Evolutionary conservation across 2,113 vertebrate species (phyloP).

Genomic region (Arothron firmamentum): DNA sequence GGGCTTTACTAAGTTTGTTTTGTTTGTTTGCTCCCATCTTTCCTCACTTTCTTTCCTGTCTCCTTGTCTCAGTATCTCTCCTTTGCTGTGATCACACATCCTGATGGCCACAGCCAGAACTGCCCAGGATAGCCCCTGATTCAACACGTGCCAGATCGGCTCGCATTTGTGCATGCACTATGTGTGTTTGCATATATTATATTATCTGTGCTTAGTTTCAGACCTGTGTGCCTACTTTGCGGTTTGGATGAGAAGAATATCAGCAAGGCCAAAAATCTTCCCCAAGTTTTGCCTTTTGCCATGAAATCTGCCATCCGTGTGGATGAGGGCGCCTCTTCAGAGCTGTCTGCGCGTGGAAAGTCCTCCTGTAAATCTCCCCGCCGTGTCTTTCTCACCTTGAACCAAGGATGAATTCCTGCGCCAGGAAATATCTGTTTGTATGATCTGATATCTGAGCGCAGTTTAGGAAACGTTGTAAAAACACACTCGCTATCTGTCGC

Average conservation of each 20-base stretch:
- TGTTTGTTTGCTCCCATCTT: conserved; percentile 74
- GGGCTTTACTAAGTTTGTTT: conserved; percentile 79
- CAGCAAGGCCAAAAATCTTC: conserved; percentile 46
- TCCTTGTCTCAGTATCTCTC: conserved; percentile 44
- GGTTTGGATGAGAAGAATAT: conserved; percentile 28
- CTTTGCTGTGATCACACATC: conserved; percentile 58
- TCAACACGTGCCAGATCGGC: conserved; percentile 49
- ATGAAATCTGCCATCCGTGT: conserved; percentile 65
- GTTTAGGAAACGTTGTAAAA: too few relatives aligned
- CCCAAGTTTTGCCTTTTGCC: conserved; percentile 46
- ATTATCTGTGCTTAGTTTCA: conserved; percentile 20
- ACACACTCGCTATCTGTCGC: too few relatives aligned
- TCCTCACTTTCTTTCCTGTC: conserved; percentile 57
- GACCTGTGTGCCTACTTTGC: conserved; percentile 38
- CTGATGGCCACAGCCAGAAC: conserved; percentile 55
- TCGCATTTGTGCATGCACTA: conserved; percentile 20
- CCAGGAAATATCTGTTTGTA: conserved; percentile 5
- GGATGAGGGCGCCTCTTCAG: conserved; percentile 48
- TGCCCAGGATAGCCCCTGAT: conserved; percentile 52
- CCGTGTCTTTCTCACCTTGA: conserved; percentile 9
- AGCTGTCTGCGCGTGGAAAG: conserved; percentile 26
- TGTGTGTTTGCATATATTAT: conserved; percentile 44
- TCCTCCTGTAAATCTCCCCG: conserved; percentile 12
- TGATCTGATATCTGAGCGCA: background rate
- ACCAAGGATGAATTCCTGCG: conserved; percentile 1